Evolutionary conservation across 1,140 invertebrate genomes (phyloP).

Genomic region (Apis laboriosa): DNA sequence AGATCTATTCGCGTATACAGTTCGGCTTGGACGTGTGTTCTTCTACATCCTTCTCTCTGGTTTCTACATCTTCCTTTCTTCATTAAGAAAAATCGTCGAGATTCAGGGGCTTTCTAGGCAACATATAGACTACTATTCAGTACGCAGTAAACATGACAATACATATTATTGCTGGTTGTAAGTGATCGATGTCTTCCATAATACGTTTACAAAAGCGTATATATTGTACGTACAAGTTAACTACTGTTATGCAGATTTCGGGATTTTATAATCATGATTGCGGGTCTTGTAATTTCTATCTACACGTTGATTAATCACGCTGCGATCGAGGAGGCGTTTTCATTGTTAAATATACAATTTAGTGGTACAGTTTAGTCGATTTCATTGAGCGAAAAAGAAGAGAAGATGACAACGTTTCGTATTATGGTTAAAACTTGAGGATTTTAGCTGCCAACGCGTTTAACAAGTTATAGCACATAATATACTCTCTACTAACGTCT

Average conservation of each 20-base stretch:
- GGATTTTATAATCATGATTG: slow-evolving; percentile 68
- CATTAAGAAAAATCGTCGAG: slow-evolving; percentile 12
- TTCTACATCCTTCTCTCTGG: not conserved
- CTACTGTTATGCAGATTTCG: slow-evolving; percentile 66
- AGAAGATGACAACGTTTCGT: not conserved
- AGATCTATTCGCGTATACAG: slow-evolving; percentile 12
- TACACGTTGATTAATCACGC: slow-evolving; percentile 13
- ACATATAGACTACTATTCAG: slow-evolving; percentile 45
- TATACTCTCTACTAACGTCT: slow-evolving; percentile 22
- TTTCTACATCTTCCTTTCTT: slow-evolving; percentile 14
- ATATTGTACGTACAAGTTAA: slow-evolving; percentile 56
- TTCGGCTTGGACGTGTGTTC: slow-evolving; percentile 18
- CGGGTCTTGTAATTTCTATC: slow-evolving; percentile 55
- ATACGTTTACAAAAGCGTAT: slow-evolving; percentile 35
- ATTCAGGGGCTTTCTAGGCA: slow-evolving; percentile 35
- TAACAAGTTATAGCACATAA: not conserved
- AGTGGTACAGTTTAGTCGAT: not conserved
- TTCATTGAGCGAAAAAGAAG: not conserved
- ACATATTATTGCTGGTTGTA: slow-evolving; percentile 29
- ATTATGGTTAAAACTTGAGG: not conserved
- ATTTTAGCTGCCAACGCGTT: slow-evolving; percentile 19
- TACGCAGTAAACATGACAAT: slow-evolving; percentile 50
- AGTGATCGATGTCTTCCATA: slow-evolving; percentile 56
- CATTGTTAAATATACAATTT: slow-evolving; percentile 16
- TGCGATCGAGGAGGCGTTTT: slow-evolving; percentile 14